These are phyloP conservation scores for Acestrorhynchus altus DNA, from an alignment of 2,797 vertebrate genomes.

Conservation along the genomic window DNA sequence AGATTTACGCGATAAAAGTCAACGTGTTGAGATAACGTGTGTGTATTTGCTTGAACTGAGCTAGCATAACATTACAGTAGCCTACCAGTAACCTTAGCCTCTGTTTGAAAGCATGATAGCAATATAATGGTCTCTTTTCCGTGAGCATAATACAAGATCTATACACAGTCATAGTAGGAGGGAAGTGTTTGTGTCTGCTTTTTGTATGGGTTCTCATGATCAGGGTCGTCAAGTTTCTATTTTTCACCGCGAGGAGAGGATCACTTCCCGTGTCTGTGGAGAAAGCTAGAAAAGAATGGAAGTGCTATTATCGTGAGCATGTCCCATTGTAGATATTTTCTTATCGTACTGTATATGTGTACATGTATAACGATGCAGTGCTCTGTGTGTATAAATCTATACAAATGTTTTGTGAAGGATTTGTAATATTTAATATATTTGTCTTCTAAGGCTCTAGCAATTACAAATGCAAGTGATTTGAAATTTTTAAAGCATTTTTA, in stretches of 20 bases:
- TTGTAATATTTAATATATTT: conserved; percentile 86
- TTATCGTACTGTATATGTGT: conserved; percentile 74
- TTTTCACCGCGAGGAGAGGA: conserved; percentile 52
- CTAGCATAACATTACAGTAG: conserved; percentile 60
- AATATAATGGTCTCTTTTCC: conserved; percentile 61
- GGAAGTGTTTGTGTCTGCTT: conserved; percentile 54
- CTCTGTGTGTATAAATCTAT: conserved; percentile 78
- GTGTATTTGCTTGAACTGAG: conserved; percentile 60
- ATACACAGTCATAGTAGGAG: conserved; percentile 52
- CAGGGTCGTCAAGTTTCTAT: conserved; percentile 60
- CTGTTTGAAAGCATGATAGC: conserved; percentile 65
- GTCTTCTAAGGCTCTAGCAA: conserved; percentile 80
- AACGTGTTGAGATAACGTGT: conserved; percentile 56
- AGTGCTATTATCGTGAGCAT: conserved; percentile 55
- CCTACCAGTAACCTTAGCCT: conserved; percentile 60
- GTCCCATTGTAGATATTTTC: conserved; percentile 68
- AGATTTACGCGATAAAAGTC: conserved; percentile 57
- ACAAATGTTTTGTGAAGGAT: conserved; percentile 81
- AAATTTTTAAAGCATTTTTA: conserved; percentile 63
- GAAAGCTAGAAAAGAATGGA: conserved; percentile 41
- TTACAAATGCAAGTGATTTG: conserved; percentile 69
- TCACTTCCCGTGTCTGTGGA: conserved; percentile 48
- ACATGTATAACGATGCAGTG: conserved; percentile 76
- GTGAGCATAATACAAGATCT: conserved; percentile 50
- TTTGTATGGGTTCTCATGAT: conserved; percentile 56